A percentile compares a stretch with the other conserved stretches of the same genome.
Conservation (phyloP, 1,140 invertebrate genomes). For the Notospermus geniculatus region DNA sequence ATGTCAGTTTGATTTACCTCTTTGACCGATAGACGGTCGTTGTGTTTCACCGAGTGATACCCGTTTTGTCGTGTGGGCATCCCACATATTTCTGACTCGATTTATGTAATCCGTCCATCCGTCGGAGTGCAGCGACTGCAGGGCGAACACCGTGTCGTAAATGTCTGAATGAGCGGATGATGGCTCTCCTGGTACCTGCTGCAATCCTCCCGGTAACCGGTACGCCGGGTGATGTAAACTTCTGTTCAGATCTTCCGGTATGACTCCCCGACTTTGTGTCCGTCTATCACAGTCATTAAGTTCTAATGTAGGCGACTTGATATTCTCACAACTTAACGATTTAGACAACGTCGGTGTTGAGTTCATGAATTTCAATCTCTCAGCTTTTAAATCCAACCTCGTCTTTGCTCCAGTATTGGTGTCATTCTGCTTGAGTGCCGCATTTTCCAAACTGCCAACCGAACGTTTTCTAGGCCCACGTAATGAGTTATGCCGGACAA, state of each 20-base stretch:
- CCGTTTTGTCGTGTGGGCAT: constrained; percentile 21
- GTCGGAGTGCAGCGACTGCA: constrained; percentile 41
- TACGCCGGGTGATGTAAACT: constrained; percentile 16
- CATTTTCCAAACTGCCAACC: too few species aligned
- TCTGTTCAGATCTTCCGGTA: constrained; percentile 4
- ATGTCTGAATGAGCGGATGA: constrained; percentile 47
- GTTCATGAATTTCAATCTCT: not conserved
- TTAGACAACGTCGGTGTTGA: not conserved
- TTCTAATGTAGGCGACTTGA: constrained; percentile 2
- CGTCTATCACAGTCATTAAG: not conserved
- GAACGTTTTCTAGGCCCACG: too few species aligned
- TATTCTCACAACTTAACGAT: constrained; percentile 3
- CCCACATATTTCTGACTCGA: constrained; percentile 45
- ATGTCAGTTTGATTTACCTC: not conserved
- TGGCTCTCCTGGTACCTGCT: constrained; percentile 15
- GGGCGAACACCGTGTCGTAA: constrained; percentile 49
- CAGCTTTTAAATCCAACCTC: too few species aligned
- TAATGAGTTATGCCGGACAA: too few species aligned
- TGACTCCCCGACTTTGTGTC: not conserved
- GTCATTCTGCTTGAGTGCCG: too few species aligned
- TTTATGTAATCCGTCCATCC: constrained; percentile 44
- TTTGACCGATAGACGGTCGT: not conserved
- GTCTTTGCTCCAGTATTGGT: too few species aligned
- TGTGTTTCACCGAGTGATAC: not conserved
- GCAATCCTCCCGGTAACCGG: constrained; percentile 12